phyloP scores from a whole-genome alignment of 2,113 vertebrate species.

The Alexandromys fortis region DNA sequence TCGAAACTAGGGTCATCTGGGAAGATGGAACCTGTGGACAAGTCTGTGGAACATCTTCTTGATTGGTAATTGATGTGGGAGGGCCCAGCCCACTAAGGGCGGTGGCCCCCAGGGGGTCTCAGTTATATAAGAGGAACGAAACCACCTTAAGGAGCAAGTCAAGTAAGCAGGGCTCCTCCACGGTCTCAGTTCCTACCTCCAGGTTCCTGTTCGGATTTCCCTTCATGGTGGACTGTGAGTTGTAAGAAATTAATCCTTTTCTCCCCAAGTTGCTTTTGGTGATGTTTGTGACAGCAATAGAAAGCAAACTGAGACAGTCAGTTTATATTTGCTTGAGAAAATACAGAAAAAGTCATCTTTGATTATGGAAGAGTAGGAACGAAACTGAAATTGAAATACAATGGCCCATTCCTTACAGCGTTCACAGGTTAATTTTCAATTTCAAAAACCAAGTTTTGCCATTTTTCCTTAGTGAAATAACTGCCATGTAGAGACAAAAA shows the following conservation, averaged over 20 bases:
- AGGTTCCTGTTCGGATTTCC: neutral
- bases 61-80: neutral
- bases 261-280: neutral
- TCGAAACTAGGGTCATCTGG: neutral
- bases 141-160: neutral
- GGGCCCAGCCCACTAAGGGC: neutral
- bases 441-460: conserved; percentile 44
- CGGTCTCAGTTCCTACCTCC: neutral
- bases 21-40: neutral
- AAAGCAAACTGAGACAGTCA: neutral
- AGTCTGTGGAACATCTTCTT: neutral
- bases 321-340: conserved; percentile 48
- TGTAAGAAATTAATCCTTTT: neutral
- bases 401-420: neutral
- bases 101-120: neutral
- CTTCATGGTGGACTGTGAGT: neutral
- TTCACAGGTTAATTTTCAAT: conserved; percentile 39
- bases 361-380: neutral
- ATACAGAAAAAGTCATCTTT: neutral
- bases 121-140: neutral
- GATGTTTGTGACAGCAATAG: neutral
- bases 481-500: conserved; percentile 19
- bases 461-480: conserved; percentile 27
- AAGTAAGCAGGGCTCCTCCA: neutral
- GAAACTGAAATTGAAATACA: conserved; percentile 40